These are phyloP conservation scores for Eleutherodactylus coqui DNA, from an alignment of 2,797 vertebrate genomes.

Conservation along the genomic window DNA sequence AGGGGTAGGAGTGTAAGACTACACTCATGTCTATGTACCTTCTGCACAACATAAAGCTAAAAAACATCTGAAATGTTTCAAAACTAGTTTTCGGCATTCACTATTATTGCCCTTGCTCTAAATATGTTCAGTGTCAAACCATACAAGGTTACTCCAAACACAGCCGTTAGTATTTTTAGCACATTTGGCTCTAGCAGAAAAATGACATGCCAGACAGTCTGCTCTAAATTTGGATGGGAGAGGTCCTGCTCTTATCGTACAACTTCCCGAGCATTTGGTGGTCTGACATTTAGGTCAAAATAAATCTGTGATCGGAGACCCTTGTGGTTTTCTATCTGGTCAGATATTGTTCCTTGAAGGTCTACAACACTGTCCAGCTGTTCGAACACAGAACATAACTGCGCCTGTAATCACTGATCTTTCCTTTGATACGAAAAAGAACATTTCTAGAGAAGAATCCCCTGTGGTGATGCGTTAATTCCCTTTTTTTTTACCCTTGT, in stretches of 20 bases:
- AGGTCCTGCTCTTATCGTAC: not conserved
- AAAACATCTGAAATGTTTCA: not conserved
- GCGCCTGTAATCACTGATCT: not conserved
- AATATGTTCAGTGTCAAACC: not conserved
- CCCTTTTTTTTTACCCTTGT: not conserved
- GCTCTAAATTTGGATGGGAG: not conserved
- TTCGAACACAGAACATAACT: not conserved
- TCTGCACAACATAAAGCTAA: not conserved
- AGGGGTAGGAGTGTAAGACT: not conserved
- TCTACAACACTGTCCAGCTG: not conserved
- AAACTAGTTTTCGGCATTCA: not conserved
- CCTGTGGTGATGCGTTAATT: not conserved
- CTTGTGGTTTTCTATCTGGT: not conserved
- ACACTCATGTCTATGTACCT: not conserved
- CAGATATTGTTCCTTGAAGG: not conserved
- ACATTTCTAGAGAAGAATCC: not conserved
- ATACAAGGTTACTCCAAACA: not conserved
- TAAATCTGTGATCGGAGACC: not conserved
- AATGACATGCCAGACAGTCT: not conserved
- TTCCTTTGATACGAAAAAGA: not conserved
- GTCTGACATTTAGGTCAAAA: slow-evolving; percentile 5
- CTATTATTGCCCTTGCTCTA: not conserved
- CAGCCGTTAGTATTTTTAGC: slow-evolving; percentile 4
- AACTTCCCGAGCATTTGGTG: not conserved
- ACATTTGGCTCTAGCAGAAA: slow-evolving; percentile 20